These are phyloP conservation scores for Nomada fucata DNA, from an alignment of 2,888 invertebrate species.

Conservation along the genomic window DNA sequence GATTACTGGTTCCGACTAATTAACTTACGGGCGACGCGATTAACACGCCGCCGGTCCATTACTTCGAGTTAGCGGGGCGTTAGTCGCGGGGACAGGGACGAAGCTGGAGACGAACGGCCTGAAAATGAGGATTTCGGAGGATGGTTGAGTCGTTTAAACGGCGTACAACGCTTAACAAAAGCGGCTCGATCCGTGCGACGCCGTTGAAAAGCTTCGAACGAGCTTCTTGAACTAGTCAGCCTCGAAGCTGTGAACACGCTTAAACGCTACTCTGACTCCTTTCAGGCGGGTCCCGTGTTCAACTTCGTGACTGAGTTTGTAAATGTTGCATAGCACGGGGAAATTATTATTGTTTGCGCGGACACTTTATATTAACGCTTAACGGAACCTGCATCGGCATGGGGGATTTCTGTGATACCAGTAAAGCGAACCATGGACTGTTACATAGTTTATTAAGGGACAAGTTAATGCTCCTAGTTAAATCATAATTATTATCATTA, in stretches of 20 bases:
- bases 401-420: too few species aligned
- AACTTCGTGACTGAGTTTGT: background rate
- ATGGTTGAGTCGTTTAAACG: slow-evolving; percentile 14
- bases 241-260: background rate
- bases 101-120: slow-evolving; percentile 1
- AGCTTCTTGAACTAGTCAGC: background rate
- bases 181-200: slow-evolving; percentile 23
- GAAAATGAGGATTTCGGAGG: background rate
- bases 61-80: slow-evolving; percentile 64
- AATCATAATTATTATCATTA: too few species aligned
- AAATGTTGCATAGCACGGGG: too few species aligned
- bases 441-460: too few species aligned
- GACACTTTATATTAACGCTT: too few species aligned
- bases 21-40: slow-evolving; percentile 69
- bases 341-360: too few species aligned
- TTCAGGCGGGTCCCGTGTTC: background rate
- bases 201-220: slow-evolving; percentile 1
- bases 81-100: slow-evolving; percentile 7
- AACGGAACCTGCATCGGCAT: too few species aligned
- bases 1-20: slow-evolving; percentile 71
- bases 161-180: slow-evolving; percentile 35
- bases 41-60: slow-evolving; percentile 63
- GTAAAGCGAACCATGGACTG: too few species aligned
- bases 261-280: background rate
- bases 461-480: too few species aligned